These are phyloP conservation scores for Ctenomys sociabilis DNA, from an alignment of 2,113 vertebrate species.

Conservation along the genomic window DNA sequence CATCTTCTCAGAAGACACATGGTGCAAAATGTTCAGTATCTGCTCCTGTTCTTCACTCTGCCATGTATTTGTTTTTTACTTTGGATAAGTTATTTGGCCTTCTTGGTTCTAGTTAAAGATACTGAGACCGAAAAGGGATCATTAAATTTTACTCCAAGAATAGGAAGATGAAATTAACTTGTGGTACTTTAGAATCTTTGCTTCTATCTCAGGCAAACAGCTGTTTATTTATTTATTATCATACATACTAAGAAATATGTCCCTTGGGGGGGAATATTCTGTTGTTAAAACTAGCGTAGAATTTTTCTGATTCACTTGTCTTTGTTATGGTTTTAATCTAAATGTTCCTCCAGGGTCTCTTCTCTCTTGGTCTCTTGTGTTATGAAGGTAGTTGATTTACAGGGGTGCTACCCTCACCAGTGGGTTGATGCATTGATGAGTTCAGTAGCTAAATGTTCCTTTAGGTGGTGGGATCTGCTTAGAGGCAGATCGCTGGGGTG, in stretches of 20 bases:
- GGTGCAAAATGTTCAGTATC: not conserved
- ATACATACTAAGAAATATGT: constrained; percentile 27
- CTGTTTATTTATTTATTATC: not conserved
- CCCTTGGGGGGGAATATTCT: not conserved
- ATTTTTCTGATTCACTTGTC: not conserved
- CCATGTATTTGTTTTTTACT: constrained; percentile 2
- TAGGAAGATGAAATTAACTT: not conserved
- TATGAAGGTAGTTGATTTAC: not conserved
- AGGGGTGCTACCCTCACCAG: not conserved
- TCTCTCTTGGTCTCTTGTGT: not conserved
- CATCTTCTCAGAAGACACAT: not conserved
- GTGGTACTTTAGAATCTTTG: not conserved
- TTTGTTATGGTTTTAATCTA: not conserved
- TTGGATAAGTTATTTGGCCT: constrained; percentile 36
- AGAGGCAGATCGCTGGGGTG: not conserved
- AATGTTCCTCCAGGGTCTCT: not conserved
- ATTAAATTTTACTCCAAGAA: constrained; percentile 39
- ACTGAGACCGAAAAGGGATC: not conserved
- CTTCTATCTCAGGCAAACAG: not conserved
- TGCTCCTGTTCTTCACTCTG: not conserved
- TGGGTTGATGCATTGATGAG: no score
- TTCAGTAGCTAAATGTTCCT: not conserved
- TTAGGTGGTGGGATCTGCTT: not conserved
- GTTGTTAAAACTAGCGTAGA: constrained; percentile 30
- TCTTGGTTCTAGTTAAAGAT: not conserved